These are phyloP conservation scores for Psilopsiagon aymara DNA, from an alignment of 2,113 vertebrate genomes.

Conservation along the genomic window DNA sequence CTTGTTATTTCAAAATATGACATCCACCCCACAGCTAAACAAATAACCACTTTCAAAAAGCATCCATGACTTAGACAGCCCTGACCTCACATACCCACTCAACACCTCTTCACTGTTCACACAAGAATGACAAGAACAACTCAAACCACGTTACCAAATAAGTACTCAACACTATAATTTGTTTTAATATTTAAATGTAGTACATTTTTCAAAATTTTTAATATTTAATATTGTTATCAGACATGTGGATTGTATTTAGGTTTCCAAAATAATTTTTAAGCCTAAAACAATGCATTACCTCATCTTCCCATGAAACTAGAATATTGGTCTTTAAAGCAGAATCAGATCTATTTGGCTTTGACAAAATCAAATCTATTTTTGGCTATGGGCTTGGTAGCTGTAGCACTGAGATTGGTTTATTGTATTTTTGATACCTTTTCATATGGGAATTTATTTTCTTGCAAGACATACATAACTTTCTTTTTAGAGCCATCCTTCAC, in stretches of 20 bases:
- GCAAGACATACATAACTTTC: background rate
- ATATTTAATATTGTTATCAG: background rate
- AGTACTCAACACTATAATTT: background rate
- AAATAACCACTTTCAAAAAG: background rate
- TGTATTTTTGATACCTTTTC: background rate
- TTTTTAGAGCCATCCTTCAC: background rate
- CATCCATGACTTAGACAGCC: background rate
- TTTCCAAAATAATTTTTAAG: conserved; percentile 50
- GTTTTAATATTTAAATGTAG: conserved; percentile 34
- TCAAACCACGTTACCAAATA: background rate
- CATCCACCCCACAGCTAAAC: background rate
- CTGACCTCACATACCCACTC: background rate
- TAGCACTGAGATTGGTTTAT: background rate
- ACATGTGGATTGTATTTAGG: conserved; percentile 2
- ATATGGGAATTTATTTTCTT: background rate
- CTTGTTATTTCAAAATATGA: background rate
- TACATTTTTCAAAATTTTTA: conserved; percentile 21
- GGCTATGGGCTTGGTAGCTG: background rate
- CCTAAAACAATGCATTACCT: conserved; percentile 12
- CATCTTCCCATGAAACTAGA: background rate
- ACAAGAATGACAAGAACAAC: background rate
- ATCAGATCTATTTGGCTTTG: background rate
- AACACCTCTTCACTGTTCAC: background rate
- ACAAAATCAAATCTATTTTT: background rate
- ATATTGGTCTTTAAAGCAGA: background rate